Conservation (phyloP, 2,797 vertebrate genomes). For the Buceros bicornis region DNA sequence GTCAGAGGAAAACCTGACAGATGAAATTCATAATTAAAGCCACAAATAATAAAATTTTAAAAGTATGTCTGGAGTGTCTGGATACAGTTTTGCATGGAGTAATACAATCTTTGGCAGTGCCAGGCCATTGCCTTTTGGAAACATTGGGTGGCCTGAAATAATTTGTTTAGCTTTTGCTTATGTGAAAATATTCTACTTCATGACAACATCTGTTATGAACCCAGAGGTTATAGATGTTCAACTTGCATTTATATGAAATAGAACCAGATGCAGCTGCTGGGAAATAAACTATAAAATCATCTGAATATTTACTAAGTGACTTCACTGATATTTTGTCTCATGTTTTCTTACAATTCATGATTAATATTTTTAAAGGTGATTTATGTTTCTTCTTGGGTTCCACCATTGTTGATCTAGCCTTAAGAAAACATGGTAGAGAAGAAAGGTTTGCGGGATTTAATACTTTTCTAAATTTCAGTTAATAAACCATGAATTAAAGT, state of each 20-base stretch:
- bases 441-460: neutral
- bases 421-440: neutral
- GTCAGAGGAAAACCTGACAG: conserved; percentile 1
- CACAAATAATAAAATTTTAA: neutral
- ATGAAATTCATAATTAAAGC: conserved; percentile 19
- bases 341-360: conserved; percentile 8
- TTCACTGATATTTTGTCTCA: conserved; percentile 42
- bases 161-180: conserved; percentile 12
- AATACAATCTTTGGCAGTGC: conserved; percentile 17
- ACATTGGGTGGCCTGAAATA: conserved; percentile 5
- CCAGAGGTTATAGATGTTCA: neutral
- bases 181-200: conserved; percentile 42
- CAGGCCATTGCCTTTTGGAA: conserved; percentile 29
- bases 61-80: conserved; percentile 1
- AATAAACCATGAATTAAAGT: neutral
- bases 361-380: conserved; percentile 47
- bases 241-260: conserved; percentile 13
- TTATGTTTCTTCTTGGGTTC: conserved; percentile 45
- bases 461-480: neutral
- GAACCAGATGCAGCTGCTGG: conserved; percentile 39
- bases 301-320: conserved; percentile 42
- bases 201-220: conserved; percentile 29
- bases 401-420: neutral
- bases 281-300: conserved; percentile 17
- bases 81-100: neutral